Conservation (phyloP, 2,797 vertebrate species). For the Halcyon badia region DNA sequence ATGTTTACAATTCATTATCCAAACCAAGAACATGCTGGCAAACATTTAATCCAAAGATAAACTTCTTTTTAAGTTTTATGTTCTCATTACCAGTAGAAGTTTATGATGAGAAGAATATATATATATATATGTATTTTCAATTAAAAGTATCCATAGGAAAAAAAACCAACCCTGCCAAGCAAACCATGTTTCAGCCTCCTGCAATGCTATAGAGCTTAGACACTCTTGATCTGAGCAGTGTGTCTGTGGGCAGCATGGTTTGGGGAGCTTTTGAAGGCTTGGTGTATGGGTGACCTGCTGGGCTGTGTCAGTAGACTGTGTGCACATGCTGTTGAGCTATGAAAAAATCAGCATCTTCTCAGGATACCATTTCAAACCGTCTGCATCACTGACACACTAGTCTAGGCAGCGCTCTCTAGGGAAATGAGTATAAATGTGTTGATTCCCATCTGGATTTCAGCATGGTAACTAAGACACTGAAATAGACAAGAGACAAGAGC, state of each 20-base stretch:
- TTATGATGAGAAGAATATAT: not conserved
- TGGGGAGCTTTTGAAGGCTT: not conserved
- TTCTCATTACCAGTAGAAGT: not conserved
- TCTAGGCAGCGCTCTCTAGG: not conserved
- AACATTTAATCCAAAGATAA: not conserved
- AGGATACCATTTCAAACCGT: not conserved
- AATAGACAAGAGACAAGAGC: not conserved
- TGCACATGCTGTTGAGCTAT: not conserved
- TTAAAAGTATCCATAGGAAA: not conserved
- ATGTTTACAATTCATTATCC: not conserved
- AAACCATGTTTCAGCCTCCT: not conserved
- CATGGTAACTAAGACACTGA: not conserved
- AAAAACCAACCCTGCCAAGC: not conserved
- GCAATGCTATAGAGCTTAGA: not conserved
- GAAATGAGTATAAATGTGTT: not conserved
- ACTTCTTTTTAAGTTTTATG: accelerated
- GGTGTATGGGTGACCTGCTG: not conserved
- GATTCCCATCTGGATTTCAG: not conserved
- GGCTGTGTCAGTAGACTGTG: not conserved
- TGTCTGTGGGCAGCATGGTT: not conserved
- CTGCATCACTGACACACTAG: not conserved
- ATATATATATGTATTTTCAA: not conserved
- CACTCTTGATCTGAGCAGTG: not conserved
- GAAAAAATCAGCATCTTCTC: not conserved
- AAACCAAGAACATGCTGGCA: not conserved